Evolutionary conservation across 92 coral and sea anemone genomes (phyloP), one percentile per base, ranked within the genome.

Genomic region (Parazoanthus swiftii): DNA sequence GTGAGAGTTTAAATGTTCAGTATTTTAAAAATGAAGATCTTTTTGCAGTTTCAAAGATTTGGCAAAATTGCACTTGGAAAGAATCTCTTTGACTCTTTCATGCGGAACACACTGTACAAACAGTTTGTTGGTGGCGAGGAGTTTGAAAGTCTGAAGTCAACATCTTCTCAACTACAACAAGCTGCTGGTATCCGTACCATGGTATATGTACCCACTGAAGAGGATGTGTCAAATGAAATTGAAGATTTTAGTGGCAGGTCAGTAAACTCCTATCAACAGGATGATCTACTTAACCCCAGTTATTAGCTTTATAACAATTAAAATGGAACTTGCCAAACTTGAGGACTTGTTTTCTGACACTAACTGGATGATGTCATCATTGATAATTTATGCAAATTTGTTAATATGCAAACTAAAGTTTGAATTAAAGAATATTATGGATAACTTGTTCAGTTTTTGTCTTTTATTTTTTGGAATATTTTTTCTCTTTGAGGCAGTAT

Each of bases 101-200:
- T 95, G 89, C 85, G 91, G 71, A 91, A 87, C 81, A 96, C 98
- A 38, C 83, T 96, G 83, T 96, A 96, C 89, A 93, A 93, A 63
- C 99, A 96, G 90, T 96, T 96, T 92, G 99, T 96, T 54, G 99
- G 98, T 58, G 99, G 99, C 20, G 98, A 96, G 77, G 88, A 80
- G 13, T 89, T 89, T 54, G 86, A 89, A 54, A 91, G 90, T 25
- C 88, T 95, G 63, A 92, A 95, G 72, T 75, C 83, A n/a, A 92
- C 88, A 43, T 86, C 94, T 9, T 88, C 71, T 16, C 71, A 67
- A 43, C 88, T 96, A 73, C 71, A 72, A 29, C 81, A 88, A 73
- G 81, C 86, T 63, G 91, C 89, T 77, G 91, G 92, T 56, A 95
- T 96, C 58, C 85, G 90, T 35, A 93, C 95, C 23, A 96, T 96